Evolutionary conservation across 2,888 invertebrate genomes (phyloP).

Genomic region (Drosophila infuscata): DNA sequence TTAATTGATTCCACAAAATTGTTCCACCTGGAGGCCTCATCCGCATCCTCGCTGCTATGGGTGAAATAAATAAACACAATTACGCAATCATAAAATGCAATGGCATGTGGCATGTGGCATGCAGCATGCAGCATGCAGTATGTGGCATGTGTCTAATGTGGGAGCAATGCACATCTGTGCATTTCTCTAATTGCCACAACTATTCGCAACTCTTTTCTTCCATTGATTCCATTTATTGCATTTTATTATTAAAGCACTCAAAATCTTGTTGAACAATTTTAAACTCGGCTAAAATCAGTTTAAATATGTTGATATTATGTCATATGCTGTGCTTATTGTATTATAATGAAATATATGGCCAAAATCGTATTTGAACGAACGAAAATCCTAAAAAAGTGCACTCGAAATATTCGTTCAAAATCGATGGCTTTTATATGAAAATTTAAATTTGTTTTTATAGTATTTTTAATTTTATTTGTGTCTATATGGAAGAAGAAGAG

Average conservation of each 20-base stretch:
- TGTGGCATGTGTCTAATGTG: constrained; percentile 4
- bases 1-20: constrained; percentile 91
- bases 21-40: constrained; percentile 89
- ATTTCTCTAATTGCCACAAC: constrained; percentile 13
- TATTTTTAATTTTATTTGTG: neutral
- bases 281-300: too few relatives aligned
- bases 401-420: constrained; percentile 60
- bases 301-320: too few relatives aligned
- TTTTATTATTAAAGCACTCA: neutral
- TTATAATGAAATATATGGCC: too few relatives aligned
- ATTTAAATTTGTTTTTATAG: constrained; percentile 47
- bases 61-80: constrained; percentile 46
- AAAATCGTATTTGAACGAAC: constrained; percentile 9
- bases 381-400: constrained; percentile 47
- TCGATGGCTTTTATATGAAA: constrained; percentile 53
- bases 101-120: constrained; percentile 4
- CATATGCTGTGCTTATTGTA: too few relatives aligned
- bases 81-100: constrained; percentile 50
- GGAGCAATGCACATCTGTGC: constrained; percentile 13
- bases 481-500: neutral
- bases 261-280: too few relatives aligned
- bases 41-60: constrained; percentile 81
- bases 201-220: neutral
- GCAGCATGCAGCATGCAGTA: neutral
- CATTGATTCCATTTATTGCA: neutral